Conservation (phyloP, 2,888 invertebrate genomes). For the Metallyticus violacea region DNA sequence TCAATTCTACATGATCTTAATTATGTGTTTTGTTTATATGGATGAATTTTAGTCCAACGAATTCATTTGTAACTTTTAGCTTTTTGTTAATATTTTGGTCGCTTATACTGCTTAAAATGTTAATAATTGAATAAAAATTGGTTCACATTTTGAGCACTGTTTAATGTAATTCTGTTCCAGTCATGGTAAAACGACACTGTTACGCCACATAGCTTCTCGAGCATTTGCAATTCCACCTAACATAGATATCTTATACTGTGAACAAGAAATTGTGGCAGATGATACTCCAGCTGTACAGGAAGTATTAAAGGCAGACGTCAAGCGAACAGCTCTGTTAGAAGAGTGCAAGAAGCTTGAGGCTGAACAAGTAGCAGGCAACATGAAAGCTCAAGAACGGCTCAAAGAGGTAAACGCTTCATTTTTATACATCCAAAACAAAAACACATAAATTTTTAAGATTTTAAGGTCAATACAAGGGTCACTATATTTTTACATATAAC, state of each 20-base stretch:
- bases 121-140: too few relatives aligned
- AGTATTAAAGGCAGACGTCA: conserved; percentile 89
- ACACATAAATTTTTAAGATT: too few relatives aligned
- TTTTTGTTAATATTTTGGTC: too few relatives aligned
- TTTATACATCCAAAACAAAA: too few relatives aligned
- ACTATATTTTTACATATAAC: too few relatives aligned
- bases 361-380: conserved; percentile 66
- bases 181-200: conserved; percentile 95
- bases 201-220: conserved; percentile 87
- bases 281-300: conserved; percentile 91
- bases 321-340: conserved; percentile 74
- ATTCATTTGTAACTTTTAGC: too few relatives aligned
- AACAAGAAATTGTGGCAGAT: conserved; percentile 97
- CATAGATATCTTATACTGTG: conserved; percentile 95
- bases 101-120: too few relatives aligned
- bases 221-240: conserved; percentile 93
- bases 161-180: conserved; percentile 47
- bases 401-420: conserved; percentile 74
- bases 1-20: too few relatives aligned
- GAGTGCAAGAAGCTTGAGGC: conserved; percentile 82
- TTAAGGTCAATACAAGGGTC: too few relatives aligned
- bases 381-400: conserved; percentile 68
- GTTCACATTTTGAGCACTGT: neutral
- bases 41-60: too few relatives aligned
- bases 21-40: too few relatives aligned